Evolutionary conservation across 2,113 vertebrate species (phyloP).

Genomic region (Clarias macrocephalus): DNA sequence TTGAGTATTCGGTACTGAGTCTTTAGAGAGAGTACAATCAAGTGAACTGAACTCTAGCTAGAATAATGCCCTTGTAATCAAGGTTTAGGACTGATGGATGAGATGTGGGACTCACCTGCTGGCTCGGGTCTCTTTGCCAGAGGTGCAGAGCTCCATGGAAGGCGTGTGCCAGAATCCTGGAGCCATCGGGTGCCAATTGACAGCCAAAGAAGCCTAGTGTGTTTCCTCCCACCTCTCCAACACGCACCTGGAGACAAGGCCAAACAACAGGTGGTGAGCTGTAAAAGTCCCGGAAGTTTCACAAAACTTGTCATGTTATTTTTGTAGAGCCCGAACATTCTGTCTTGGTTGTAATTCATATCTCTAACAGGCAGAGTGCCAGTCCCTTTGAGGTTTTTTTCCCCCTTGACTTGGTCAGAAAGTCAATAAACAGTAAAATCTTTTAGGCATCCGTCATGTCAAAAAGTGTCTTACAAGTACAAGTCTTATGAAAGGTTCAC

Average conservation of each 20-base stretch:
- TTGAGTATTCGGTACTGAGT: background rate
- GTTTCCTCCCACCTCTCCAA: conserved; percentile 96
- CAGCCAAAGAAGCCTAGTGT: conserved; percentile 94
- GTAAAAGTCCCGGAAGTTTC: background rate
- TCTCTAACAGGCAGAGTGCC: background rate
- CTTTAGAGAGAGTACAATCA: background rate
- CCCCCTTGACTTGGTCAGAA: background rate
- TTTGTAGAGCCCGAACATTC: background rate
- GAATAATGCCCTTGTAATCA: background rate
- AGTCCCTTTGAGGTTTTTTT: conserved; percentile 5
- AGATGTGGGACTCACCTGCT: conserved; percentile 68
- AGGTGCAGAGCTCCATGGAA: conserved; percentile 94
- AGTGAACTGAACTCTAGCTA: background rate
- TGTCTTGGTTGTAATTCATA: background rate
- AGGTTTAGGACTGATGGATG: background rate
- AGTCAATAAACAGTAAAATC: conserved; percentile 31
- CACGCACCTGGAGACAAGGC: conserved; percentile 79
- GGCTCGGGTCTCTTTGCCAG: conserved; percentile 78
- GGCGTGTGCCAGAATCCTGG: conserved; percentile 88
- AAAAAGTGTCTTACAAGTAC: background rate
- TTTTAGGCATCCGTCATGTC: conserved; percentile 7
- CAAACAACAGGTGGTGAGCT: background rate
- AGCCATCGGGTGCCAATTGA: conserved; percentile 88
- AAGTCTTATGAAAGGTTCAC: background rate
- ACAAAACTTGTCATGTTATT: background rate